Percentiles rank a stretch among this genome's conserved stretches.
Conservation (phyloP, 2,888 invertebrate genomes). For the Coenonympha arcania region DNA sequence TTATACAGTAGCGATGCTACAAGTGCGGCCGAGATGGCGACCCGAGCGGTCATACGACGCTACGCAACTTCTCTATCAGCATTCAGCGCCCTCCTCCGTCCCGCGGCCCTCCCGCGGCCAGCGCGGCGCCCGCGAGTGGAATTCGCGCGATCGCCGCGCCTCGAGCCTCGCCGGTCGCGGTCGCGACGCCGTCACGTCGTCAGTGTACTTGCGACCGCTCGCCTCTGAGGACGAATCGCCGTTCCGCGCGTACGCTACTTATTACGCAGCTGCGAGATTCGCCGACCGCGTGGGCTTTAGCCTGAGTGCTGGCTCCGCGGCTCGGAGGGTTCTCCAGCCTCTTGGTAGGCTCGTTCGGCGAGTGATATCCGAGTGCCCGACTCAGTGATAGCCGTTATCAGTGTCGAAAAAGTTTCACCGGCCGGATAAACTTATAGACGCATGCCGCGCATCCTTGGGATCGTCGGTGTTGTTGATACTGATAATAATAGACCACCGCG, state of each 20-base stretch:
- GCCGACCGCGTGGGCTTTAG: conserved; percentile 64
- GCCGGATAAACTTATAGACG: conserved; percentile 48
- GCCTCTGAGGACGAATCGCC: conserved; percentile 56
- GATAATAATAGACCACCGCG: conserved; percentile 49
- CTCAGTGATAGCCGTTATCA: conserved; percentile 61
- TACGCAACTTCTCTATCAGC: conserved; percentile 56
- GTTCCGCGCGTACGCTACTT: conserved; percentile 53
- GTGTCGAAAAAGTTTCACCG: conserved; percentile 61
- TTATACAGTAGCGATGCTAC: conserved; percentile 26
- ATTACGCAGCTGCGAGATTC: conserved; percentile 68
- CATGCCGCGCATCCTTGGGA: conserved; percentile 31
- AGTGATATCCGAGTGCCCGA: conserved; percentile 23
- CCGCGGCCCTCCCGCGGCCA: conserved; percentile 39
- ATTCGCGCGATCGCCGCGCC: conserved; percentile 55
- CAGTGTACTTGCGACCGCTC: conserved; percentile 70
- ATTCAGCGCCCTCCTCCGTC: conserved; percentile 52
- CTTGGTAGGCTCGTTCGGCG: conserved; percentile 10
- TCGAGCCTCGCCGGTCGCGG: conserved; percentile 61
- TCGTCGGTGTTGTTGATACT: conserved; percentile 47
- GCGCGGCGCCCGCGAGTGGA: conserved; percentile 51
- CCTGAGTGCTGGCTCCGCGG: conserved; percentile 10
- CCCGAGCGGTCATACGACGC: conserved; percentile 54
- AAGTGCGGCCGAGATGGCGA: conserved; percentile 40
- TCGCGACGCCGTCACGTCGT: conserved; percentile 38
- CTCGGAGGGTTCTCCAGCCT: conserved; percentile 17